Base-by-base conservation (phyloP, 2,888 invertebrate species). In the Synanthedon formicaeformis region DNA sequence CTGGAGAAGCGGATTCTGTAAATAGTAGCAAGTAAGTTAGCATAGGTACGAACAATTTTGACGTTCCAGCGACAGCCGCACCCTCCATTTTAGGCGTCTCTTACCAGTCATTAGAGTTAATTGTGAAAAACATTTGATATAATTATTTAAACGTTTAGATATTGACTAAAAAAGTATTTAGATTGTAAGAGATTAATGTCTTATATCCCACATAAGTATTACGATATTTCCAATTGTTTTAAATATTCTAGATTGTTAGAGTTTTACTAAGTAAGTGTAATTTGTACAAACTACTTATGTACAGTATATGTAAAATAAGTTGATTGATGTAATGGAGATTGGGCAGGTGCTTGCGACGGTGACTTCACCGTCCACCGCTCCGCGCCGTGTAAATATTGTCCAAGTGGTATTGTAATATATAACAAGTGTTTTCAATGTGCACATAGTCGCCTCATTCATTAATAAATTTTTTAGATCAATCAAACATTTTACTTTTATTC, bases 381-480 rank as follows among this genome's bases (percentile, higher is more conserved):
- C 60, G 56, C 58, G 57, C 61, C 57, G 62, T 87, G 87, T 87
- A 86, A 77, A 86, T 86, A 86, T 68, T 81, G 81, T 83, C 81
- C 77, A 80, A 78, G 79, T 76, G 74, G 73, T 81, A 73, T 71
- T 85, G 81, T 85, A 82, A 79, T 76, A 34, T 34, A 78, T 80
- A 83, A 79, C 81, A 81, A 81, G 81, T 84, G 82, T 83, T 85
- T 85, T 84, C 80, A 79, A 83, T 85, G 87, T 88, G 86, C 87
- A 88, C 86, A 87, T 88, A 87, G 87, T 87, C 86, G 85, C 84
- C 83, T 86, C 85, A 80, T 86, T 85, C 82, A 85, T 83, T 83
- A 86, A 86, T 84, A 87, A 83, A 85, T 81, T 86, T 85, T 86
- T 82, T 88, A 85, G 88, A 87, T 81, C 82, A 82, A 82, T 78